Conservation (phyloP, 1,140 invertebrate species). For the Elysia chlorotica region DNA sequence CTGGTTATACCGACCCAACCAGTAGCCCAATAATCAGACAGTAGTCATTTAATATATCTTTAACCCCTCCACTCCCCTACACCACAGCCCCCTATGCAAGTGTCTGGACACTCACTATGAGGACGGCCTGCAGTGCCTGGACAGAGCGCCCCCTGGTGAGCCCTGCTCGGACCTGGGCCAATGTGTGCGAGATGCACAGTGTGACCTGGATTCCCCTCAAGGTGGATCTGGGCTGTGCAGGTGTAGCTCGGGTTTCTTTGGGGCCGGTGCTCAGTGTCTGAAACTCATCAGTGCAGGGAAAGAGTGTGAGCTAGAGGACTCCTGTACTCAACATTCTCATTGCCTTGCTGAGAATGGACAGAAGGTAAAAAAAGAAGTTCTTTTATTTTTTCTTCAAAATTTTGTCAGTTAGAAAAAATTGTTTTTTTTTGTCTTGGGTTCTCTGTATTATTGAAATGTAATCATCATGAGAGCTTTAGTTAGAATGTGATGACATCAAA, state of each 20-base stretch:
- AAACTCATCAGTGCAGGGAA: conserved; percentile 8
- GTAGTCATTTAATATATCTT: too few species aligned
- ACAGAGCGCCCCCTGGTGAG: conserved; percentile 2
- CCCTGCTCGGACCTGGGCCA: conserved; percentile 13
- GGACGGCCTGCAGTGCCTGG: conserved; percentile 3
- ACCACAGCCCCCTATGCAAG: too few species aligned
- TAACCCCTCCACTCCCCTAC: too few species aligned
- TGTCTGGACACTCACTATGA: conserved; percentile 12
- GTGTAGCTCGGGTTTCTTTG: conserved; percentile 15
- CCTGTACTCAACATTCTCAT: conserved; percentile 6
- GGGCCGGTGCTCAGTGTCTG: background rate
- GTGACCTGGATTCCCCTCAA: background rate
- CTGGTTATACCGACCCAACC: too few species aligned
- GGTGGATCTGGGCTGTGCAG: conserved; percentile 16
- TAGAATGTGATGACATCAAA: too few species aligned
- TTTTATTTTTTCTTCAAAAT: too few species aligned
- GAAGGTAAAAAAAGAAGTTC: too few species aligned
- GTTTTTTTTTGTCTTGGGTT: too few species aligned
- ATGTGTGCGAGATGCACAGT: conserved; percentile 17
- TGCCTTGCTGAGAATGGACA: conserved; percentile 9
- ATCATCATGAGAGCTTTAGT: too few species aligned
- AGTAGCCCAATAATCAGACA: too few species aligned
- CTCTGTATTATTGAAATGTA: too few species aligned
- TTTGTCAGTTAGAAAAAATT: too few species aligned
- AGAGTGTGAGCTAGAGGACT: conserved; percentile 5